A percentile compares a stretch with the other conserved stretches of the same genome.
phyloP scores from a whole-genome alignment of 2,797 vertebrate species.

The Emys orbicularis region DNA sequence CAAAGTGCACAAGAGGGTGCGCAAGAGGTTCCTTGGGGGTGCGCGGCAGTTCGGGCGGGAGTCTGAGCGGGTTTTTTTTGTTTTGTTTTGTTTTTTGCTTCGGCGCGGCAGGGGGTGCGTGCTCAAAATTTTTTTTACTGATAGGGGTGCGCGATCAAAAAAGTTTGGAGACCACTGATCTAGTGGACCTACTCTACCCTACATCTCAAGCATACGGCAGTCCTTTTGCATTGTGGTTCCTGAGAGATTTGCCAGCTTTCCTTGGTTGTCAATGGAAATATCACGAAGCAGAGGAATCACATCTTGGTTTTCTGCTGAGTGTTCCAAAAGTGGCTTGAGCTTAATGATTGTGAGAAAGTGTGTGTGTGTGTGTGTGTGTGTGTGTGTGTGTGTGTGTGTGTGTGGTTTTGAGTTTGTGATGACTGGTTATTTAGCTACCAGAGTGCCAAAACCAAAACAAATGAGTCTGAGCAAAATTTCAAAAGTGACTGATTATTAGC shows the following conservation, averaged over 20 bases:
- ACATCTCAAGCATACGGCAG: not conserved
- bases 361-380: not conserved
- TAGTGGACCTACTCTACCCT: not conserved
- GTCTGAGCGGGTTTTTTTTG: no score
- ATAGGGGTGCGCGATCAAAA: no score
- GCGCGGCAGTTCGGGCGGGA: no score
- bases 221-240: not conserved
- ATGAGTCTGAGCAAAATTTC: not conserved
- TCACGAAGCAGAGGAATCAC: not conserved
- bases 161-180: no score
- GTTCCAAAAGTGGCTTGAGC: not conserved
- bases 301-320: not conserved
- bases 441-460: accelerated
- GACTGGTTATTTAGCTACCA: not conserved
- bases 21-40: no score
- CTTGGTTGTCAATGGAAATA: not conserved
- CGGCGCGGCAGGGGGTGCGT: no score
- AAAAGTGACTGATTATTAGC: not conserved
- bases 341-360: not conserved
- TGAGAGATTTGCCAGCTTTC: accelerated
- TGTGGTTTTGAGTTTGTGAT: not conserved
- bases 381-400: not conserved
- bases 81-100: no score
- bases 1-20: no score
- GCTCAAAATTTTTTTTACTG: no score